Percentiles rank a stretch among this genome's conserved stretches.
These are phyloP conservation scores for Parapsyche elsis DNA, from an alignment of 1,140 invertebrate species.

Conservation along the genomic window DNA sequence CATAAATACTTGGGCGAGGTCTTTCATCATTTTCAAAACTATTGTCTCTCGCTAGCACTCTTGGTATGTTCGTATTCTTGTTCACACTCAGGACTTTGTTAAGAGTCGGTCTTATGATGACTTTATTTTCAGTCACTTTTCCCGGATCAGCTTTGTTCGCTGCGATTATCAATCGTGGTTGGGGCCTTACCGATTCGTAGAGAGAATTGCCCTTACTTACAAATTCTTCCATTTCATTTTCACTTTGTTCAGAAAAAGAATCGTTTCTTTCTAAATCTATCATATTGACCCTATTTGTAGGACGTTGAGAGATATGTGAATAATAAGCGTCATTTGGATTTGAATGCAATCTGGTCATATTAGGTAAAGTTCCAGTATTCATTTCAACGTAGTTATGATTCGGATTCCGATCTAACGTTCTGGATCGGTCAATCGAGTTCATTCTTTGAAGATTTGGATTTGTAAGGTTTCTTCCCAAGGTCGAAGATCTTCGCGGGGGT, in stretches of 20 bases:
- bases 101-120: constrained; percentile 50
- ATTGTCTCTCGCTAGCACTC: constrained; percentile 60
- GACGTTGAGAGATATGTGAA: constrained; percentile 41
- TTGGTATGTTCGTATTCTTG: constrained; percentile 58
- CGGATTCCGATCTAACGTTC: constrained; percentile 57
- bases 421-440: constrained; percentile 63
- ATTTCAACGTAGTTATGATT: constrained; percentile 59
- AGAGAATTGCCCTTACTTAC: constrained; percentile 32
- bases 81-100: constrained; percentile 40
- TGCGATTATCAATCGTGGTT: constrained; percentile 46
- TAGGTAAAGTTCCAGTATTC: constrained; percentile 62
- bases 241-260: constrained; percentile 46
- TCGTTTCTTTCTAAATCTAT: constrained; percentile 50
- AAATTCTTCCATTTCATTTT: constrained; percentile 49
- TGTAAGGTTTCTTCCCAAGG: constrained; percentile 67
- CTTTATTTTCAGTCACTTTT: constrained; percentile 43
- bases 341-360: constrained; percentile 21
- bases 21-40: constrained; percentile 61
- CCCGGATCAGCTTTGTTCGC: constrained; percentile 39
- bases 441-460: constrained; percentile 49
- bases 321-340: constrained; percentile 36
- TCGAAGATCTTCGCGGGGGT: constrained; percentile 72
- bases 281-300: constrained; percentile 53
- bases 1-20: constrained; percentile 58
- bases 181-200: constrained; percentile 46